Evolutionary conservation across 1,140 invertebrate genomes (phyloP), one percentile per base, ranked within the genome.

Genomic region (Hesperophylax magnus): DNA sequence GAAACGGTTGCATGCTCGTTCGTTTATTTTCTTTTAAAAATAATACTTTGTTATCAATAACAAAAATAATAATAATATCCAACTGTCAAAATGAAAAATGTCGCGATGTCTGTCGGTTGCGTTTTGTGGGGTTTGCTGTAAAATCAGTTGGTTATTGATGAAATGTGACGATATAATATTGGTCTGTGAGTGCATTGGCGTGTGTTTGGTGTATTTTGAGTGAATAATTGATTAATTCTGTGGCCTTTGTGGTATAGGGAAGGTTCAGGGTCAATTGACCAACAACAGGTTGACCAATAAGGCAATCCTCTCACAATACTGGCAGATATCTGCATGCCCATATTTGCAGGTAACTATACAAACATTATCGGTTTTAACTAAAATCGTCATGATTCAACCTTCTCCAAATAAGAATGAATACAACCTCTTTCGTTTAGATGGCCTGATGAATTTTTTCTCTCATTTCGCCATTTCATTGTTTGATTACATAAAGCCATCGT

Each of bases 281-380:
- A 34, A 69, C 69, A 72, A 54, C 69, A 72, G 52, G 69, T 72
- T 54, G 69, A 72, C 69, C 27, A 53, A 72, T 53, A 72, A 72
- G 69, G 69, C 17, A 54, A 31, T 72, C 69, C 69, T 56, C 56
- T 72, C 69, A 72, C 69, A 72, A 72, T 53, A 72, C 17, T 24
- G 18, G 24, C 61, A 65, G 1, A 47, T 47, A 47, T 47, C 39
- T 47, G 39, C 39, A 47, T 47, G 39, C 39, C 39, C 39, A 47
- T 47, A 47, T 47, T 47, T 47, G 39, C 8, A 47, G 39, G 39
- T 47, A 47, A 47, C 39, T 47, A 47, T 14, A 47, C 8, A 8
- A 47, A 47, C 39, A 47, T 2, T 47, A 47, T 47, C 14, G 39
- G 11, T 47, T 47, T 47, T 47, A 0, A 47, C 11, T 47, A 47